A percentile compares a stretch with the other conserved stretches of the same genome.
Conservation (phyloP, 2,797 vertebrate species). For the Florisuga fusca region DNA sequence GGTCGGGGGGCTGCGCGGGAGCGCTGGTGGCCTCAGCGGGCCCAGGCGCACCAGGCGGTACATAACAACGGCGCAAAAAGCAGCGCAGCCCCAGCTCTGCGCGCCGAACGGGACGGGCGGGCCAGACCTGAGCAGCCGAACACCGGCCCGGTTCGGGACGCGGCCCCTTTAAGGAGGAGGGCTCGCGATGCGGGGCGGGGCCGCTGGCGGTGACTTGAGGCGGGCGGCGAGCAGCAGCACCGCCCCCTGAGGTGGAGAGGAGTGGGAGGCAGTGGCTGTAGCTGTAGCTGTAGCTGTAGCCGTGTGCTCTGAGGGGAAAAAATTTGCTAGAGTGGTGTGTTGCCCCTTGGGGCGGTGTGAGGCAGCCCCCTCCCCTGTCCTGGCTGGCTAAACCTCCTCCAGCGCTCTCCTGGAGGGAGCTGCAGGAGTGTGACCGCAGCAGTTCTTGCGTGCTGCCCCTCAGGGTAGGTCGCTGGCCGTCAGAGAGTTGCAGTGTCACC, state of each 20-base stretch:
- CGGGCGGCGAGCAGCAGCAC: accelerated
- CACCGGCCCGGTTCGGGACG: not conserved
- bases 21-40: not conserved
- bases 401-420: not conserved
- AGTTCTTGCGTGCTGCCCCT: too few relatives aligned
- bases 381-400: not conserved
- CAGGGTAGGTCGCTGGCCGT: not conserved
- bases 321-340: accelerated
- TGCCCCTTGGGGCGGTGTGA: accelerated
- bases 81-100: not conserved
- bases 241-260: accelerated
- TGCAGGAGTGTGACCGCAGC: not conserved
- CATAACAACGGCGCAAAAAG: not conserved
- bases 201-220: not conserved
- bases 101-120: not conserved
- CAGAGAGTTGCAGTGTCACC: too few relatives aligned
- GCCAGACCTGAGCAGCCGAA: not conserved
- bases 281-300: too few relatives aligned
- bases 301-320: not conserved
- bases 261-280: too few relatives aligned
- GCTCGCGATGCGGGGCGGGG: not conserved
- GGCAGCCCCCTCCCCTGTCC: too few relatives aligned
- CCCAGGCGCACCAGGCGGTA: not conserved
- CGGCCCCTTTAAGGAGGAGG: not conserved
- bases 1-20: not conserved